Percentiles rank a stretch among this genome's conserved stretches.
These are phyloP conservation scores for Drosophila nigrodunni DNA, from an alignment of 1,140 invertebrate species.

Conservation along the genomic window DNA sequence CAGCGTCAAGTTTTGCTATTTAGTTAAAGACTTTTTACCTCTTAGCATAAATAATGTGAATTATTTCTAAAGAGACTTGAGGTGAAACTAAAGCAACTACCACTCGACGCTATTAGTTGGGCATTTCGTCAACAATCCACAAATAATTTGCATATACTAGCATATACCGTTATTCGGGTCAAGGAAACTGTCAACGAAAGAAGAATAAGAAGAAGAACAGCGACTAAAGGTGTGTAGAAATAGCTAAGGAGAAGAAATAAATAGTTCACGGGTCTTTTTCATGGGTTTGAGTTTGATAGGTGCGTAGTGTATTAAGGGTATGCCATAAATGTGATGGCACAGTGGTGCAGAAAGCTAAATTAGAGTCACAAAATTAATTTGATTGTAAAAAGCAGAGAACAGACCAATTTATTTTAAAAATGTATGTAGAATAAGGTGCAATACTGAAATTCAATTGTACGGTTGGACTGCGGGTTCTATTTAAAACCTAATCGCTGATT, in stretches of 20 bases:
- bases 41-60: conserved; percentile 61
- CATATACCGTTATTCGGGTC: conserved; percentile 61
- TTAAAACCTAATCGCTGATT: no score
- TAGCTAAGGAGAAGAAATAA: conserved; percentile 26
- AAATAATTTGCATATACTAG: conserved; percentile 53
- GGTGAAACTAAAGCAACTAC: not conserved
- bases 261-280: conserved; percentile 23
- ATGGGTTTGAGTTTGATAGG: not conserved
- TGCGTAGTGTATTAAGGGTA: conserved; percentile 11
- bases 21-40: conserved; percentile 31
- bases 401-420: not conserved
- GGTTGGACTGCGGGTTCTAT: no score
- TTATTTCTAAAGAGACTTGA: conserved; percentile 29
- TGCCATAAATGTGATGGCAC: not conserved
- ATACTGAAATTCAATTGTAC: no score
- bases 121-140: conserved; percentile 37
- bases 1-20: conserved; percentile 18
- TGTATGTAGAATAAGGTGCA: not conserved
- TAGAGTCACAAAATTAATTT: not conserved
- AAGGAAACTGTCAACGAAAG: conserved; percentile 75
- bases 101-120: conserved; percentile 21
- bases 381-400: not conserved
- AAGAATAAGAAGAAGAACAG: not conserved
- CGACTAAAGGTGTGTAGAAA: conserved; percentile 7
- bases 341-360: conserved; percentile 12